A percentile compares a stretch with the other conserved stretches of the same genome.
Conservation (phyloP, 2,797 vertebrate species). For the Eurystomus glaucurus region DNA sequence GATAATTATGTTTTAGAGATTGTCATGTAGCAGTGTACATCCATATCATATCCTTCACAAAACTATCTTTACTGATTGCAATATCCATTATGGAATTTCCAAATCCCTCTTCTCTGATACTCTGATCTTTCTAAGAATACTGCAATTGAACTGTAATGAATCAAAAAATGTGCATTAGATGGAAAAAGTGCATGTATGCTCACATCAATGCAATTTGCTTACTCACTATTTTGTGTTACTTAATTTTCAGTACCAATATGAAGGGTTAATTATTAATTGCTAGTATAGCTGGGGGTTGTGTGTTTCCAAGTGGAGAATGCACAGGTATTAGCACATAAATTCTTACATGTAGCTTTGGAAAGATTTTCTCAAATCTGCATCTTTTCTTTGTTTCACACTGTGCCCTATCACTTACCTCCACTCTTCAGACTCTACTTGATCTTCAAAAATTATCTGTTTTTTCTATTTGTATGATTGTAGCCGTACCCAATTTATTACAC, state of each 20-base stretch:
- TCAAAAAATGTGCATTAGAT: neutral
- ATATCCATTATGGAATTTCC: neutral
- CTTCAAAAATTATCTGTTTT: neutral
- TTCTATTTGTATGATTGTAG: neutral
- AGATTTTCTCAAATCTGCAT: neutral
- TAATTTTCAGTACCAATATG: neutral
- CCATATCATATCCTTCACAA: neutral
- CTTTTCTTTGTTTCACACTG: neutral
- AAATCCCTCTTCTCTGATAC: neutral
- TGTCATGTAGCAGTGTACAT: neutral
- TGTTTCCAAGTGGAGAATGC: neutral
- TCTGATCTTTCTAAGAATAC: neutral
- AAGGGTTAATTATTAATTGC: neutral
- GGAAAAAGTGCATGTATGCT: accelerated
- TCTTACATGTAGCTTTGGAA: neutral
- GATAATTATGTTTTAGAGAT: neutral
- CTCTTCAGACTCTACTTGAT: neutral
- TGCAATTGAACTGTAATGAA: neutral
- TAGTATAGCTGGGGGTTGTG: neutral
- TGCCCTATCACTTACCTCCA: neutral
- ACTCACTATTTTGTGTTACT: neutral
- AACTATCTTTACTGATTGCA: neutral
- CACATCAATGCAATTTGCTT: neutral
- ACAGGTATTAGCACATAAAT: neutral
- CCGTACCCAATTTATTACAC: neutral